Conservation (phyloP, 2,797 vertebrate genomes). For the Denticeps clupeoides region DNA sequence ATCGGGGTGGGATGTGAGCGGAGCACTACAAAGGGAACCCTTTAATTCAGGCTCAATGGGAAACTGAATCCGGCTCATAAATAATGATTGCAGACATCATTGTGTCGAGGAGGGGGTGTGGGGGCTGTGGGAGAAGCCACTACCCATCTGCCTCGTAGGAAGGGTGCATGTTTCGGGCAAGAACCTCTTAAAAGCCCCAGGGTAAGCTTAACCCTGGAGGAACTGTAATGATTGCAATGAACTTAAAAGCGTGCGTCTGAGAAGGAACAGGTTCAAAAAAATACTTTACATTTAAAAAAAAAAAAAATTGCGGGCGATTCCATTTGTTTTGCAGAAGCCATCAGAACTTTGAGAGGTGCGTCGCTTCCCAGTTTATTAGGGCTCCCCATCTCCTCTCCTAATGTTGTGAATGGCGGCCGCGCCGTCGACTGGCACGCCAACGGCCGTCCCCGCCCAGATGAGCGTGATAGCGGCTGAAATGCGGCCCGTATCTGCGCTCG, state of each 20-base stretch:
- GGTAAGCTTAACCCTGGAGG: slow-evolving; percentile 11
- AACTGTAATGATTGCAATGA: too few species aligned
- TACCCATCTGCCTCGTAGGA: slow-evolving; percentile 58
- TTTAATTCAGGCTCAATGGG: slow-evolving; percentile 71
- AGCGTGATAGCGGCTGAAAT: slow-evolving; percentile 40
- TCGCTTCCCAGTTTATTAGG: too few species aligned
- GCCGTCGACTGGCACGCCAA: slow-evolving; percentile 38
- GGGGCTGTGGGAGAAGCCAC: slow-evolving; percentile 59
- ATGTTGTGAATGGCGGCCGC: slow-evolving; percentile 50
- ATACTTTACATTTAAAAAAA: too few species aligned
- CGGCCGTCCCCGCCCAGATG: slow-evolving; percentile 42
- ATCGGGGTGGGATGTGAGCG: slow-evolving; percentile 16
- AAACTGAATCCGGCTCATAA: slow-evolving; percentile 67
- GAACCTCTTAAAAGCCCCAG: slow-evolving; percentile 17
- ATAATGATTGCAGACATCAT: slow-evolving; percentile 70
- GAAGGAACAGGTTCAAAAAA: too few species aligned
- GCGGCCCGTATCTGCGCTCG: slow-evolving; percentile 45
- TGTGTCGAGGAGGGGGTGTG: slow-evolving; percentile 52
- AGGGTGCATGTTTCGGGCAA: slow-evolving; percentile 21
- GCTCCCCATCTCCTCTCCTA: too few species aligned
- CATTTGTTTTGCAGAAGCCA: too few species aligned
- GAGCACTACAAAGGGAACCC: slow-evolving; percentile 54
- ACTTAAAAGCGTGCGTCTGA: too few species aligned
- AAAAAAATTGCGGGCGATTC: too few species aligned
- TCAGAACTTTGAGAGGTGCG: too few species aligned